phyloP scores from a whole-genome alignment of 1,140 invertebrate species.

The Drosophila subobscura region DNA sequence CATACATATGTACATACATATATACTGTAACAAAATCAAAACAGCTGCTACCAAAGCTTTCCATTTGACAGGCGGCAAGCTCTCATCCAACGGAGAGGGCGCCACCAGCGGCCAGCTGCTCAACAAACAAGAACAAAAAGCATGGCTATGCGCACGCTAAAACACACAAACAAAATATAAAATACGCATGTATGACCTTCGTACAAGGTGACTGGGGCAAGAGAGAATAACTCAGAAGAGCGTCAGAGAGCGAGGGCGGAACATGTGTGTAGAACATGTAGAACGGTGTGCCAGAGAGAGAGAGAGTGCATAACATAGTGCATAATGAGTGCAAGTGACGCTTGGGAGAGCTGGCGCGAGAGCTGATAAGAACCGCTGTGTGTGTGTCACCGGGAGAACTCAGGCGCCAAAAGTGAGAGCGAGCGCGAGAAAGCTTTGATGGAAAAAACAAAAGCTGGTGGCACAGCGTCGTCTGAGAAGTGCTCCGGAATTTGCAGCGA shows the following conservation, averaged over 20 bases:
- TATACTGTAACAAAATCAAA: too few species aligned
- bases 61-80: constrained; percentile 11
- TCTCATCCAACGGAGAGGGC: constrained; percentile 6
- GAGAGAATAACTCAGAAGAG: constrained; percentile 7
- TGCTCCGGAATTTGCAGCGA: constrained; percentile 76
- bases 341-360: not conserved
- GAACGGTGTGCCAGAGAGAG: constrained; percentile 2
- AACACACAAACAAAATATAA: constrained; percentile 52
- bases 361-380: constrained; percentile 30
- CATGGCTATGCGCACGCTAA: constrained; percentile 22
- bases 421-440: constrained; percentile 46
- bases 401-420: constrained; percentile 17
- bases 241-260: not conserved
- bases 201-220: constrained; percentile 86
- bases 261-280: not conserved
- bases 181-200: constrained; percentile 85
- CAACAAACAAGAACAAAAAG: constrained; percentile 32
- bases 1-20: too few species aligned
- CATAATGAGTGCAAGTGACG: constrained; percentile 28
- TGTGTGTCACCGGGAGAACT: constrained; percentile 3
- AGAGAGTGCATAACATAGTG: constrained; percentile 32
- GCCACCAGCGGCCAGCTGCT: constrained; percentile 17
- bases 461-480: constrained; percentile 67
- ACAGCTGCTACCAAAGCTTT: constrained; percentile 23
- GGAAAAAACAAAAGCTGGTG: constrained; percentile 66